Evolutionary conservation across 1,140 invertebrate species (phyloP), one percentile per base, ranked within the genome.

Genomic region (Sipha flava): DNA sequence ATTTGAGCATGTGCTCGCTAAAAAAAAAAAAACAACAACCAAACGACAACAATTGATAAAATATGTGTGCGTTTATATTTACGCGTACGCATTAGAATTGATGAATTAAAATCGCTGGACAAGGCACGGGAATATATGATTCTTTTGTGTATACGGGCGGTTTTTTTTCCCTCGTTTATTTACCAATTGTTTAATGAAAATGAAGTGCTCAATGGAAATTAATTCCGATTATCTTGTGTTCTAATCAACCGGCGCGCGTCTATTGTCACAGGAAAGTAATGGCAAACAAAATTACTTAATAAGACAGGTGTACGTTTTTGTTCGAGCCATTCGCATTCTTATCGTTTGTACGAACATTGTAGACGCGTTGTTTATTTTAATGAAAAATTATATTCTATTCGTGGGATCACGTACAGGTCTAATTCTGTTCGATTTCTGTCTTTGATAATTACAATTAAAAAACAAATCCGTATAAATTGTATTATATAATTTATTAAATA

Each of bases 1-100:
- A 77, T 52, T 75, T 14, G 31, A 40, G 72, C 72, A 57, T 77
- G 16, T 57, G 72, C 72, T 77, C 29, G n/a, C 49, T 57, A 57
- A 75, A 75, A 57, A 75, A 57, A 16, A 16, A 40, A 43, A 26
- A n/a, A 70, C 21, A 52, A 73, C 21, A 37, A 73, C n/a, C n/a
- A 29, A 72, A 72, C 21, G 49, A 72, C 23, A 72, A 73, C 43
- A 47, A 31, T 54, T 52, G 47, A 52, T 31, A 52, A 34, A 66
- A 23, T n/a, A 23, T 37, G 31, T n/a, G 10, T 21, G 18, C 18
- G 6, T 59, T 5, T 59, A 29, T 16, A 10, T n/a, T 1, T 23
- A 52, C 1, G 1, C 7, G 14, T 18, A 45, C 16, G 21, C 5
- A 43, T 68, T 5, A 3, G 23, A 59, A 14, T 23, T 59, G 29